Base-by-base conservation (phyloP, 2,888 invertebrate species). In the Chirona hameri region DNA sequence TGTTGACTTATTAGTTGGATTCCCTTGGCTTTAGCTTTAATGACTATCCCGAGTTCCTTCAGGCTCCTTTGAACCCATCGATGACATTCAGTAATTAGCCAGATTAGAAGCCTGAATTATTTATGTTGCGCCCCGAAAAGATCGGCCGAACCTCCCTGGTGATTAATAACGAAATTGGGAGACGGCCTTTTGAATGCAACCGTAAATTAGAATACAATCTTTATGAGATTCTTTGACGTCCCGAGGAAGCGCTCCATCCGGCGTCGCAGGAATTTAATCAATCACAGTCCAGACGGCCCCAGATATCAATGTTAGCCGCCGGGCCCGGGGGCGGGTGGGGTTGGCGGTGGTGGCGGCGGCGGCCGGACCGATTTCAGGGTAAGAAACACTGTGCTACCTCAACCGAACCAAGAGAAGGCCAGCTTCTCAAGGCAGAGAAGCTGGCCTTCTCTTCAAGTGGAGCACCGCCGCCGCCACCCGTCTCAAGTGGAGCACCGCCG, bases 261-360 rank as follows among this genome's bases (percentile, higher is more conserved):
- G 10, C 27, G n/a, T n/a, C n/a, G 65, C n/a, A 65, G 65, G 65
- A 27, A 65, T 65, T 65, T 65, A 65, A 65, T 81, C 82, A 31
- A 81, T 82, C 60, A 81, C 82, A 60, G 60, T 83, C 65, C 81
- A 83, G 18, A 83, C 82, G 79, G 48, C 9, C 48, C 48, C 48
- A 48, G 52, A 52, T 52, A 52, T 52, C 52, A 52, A 52, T 52
- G 52, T 52, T 52, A 52, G 52, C 52, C 7, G 52, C 52, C 18
- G 52, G 7, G 52, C 12, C 52, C 52, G 52, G 52, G 18, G 52
- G 52, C 52, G 18, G 15, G 52, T 12, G 15, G 52, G 7, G 12
- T 4, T 52, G 18, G 52, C 18, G 52, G 52, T 12, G 52, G 52
- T 18, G 18, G 52, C 52, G 18, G 52, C 52, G 52, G 52, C 52